Evolutionary conservation across 2,888 invertebrate species (phyloP).

Genomic region (Phaonia tiefii): DNA sequence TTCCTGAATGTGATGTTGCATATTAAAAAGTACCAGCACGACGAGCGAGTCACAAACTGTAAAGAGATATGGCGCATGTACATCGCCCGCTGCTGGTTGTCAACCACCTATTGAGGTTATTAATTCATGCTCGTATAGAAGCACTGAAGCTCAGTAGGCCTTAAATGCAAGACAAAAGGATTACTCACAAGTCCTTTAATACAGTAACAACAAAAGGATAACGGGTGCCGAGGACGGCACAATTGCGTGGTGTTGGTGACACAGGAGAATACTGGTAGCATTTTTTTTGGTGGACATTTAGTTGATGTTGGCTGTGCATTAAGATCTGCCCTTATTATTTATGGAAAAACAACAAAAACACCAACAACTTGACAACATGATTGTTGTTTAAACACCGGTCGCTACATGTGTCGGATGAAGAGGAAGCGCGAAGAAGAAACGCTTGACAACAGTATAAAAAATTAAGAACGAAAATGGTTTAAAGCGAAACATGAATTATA

Average conservation of each 20-base stretch:
- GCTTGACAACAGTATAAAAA: slow-evolving; percentile 59
- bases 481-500: slow-evolving; percentile 43
- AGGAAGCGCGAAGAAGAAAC: slow-evolving; percentile 44
- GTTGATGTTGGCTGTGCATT: slow-evolving; percentile 21
- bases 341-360: slow-evolving; percentile 35
- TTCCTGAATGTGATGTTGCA: slow-evolving; percentile 67
- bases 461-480: slow-evolving; percentile 29
- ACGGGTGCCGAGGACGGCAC: slow-evolving; percentile 1
- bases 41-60: slow-evolving; percentile 23
- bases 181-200: slow-evolving; percentile 42
- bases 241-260: slow-evolving; percentile 36
- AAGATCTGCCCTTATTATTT: slow-evolving; percentile 47
- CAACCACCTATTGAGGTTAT: slow-evolving; percentile 66
- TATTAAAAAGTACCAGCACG: slow-evolving; percentile 47
- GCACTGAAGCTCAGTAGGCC: slow-evolving; percentile 62
- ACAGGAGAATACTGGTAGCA: no score
- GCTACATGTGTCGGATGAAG: slow-evolving; percentile 4
- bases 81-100: slow-evolving; percentile 48
- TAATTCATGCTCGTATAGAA: slow-evolving; percentile 49
- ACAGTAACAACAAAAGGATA: slow-evolving; percentile 22
- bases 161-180: slow-evolving; percentile 58
- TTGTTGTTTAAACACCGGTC: slow-evolving; percentile 60
- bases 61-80: no score
- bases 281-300: slow-evolving; percentile 47
- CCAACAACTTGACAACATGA: slow-evolving; percentile 58